Base-by-base conservation (phyloP, 2,797 vertebrate species). In the Anisognathus igniventris region DNA sequence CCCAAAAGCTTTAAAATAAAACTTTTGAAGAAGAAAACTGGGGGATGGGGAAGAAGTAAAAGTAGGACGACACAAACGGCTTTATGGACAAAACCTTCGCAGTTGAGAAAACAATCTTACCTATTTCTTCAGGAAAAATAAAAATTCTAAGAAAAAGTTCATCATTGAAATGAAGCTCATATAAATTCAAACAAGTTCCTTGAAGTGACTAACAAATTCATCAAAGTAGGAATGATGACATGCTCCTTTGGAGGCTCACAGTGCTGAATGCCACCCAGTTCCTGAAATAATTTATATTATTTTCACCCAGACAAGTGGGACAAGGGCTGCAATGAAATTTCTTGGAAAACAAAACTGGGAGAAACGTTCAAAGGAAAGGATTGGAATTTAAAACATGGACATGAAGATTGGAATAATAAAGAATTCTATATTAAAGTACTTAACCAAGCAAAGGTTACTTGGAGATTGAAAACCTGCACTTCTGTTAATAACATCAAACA, bases 261-360 rank as follows among this genome's bases (percentile, higher is more conserved):
- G 13, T 12, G 22, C 42, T 67, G 35, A 14, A 80, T 81, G 14
- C 5, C 44, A 66, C 5, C 7, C 25, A 42, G 19, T 35, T 75
- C 39, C 18, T 58, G 19, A 93, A 84, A 19, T 18, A 70, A 2
- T 28, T n/a, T 3, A 5, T 24, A 39, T 20, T n/a, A 50, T 20
- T n/a, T 28, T 56, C 57, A 35, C 28, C 24, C 7, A 12, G 31
- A 39, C 24, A 57, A 0, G 1, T 0, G 2, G 15, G 54, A 58
- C 4, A 45, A 57, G 16, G 60, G 35, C 18, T 20, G 7, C 37
- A 75, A 39, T 11, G 13, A 75, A 56, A 65, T n/a, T 8, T 45
- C 33, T 81, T 58, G 15, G 42, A 75, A 85, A 84, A 48, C 14
- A 65, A 50, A 65, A 86, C 0, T 47, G 15, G 10, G 15, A 88